Evolutionary conservation across 1,140 invertebrate genomes (phyloP), one percentile per base, ranked within the genome.

Genomic region (Diprion similis): DNA sequence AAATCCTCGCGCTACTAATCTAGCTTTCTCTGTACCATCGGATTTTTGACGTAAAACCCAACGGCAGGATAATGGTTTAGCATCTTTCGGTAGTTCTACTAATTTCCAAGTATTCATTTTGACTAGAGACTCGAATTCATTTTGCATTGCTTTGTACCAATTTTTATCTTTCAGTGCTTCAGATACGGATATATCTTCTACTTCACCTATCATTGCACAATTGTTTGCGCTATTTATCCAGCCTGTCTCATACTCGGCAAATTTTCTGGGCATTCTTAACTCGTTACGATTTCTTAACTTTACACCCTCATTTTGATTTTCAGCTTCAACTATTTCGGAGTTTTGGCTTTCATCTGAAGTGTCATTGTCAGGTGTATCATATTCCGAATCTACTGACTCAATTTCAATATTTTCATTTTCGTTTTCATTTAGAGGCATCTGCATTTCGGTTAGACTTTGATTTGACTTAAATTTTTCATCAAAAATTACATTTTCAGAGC

Each of bases 31-130:
- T 18, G 68, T 73, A 9, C 77, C 70, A 37, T 84, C 76, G 65
- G 78, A 67, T 18, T 84, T 73, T 71, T 73, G 64, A 69, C 75
- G 72, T n/a, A 79, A 86, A 9, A 89, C 79, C 85, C 85, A 88
- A 64, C 75, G 78, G 69, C 76, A 81, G 0, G 75, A 72, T 13
- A 84, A 70, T 4, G 79, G 78, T 78, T 78, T 79, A 70, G 78
- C 76, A 46, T 76, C 75, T 71, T 72, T 46, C 10, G 83, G 85
- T 65, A 75, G 65, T 9, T 84, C 72, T 6, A 82, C 81, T 13
- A 88, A 70, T 8, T 73, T 71, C 86, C 85, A 89, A 9, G 81
- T 85, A 6, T 86, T 76, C 80, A 84, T 84, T 71, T 80, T 73
- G 11, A 76, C 76, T 11, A 88, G 74, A 8, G 68, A 69, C 13